These are phyloP conservation scores for Philonicus albiceps DNA, from an alignment of 2,888 invertebrate species.

Conservation along the genomic window DNA sequence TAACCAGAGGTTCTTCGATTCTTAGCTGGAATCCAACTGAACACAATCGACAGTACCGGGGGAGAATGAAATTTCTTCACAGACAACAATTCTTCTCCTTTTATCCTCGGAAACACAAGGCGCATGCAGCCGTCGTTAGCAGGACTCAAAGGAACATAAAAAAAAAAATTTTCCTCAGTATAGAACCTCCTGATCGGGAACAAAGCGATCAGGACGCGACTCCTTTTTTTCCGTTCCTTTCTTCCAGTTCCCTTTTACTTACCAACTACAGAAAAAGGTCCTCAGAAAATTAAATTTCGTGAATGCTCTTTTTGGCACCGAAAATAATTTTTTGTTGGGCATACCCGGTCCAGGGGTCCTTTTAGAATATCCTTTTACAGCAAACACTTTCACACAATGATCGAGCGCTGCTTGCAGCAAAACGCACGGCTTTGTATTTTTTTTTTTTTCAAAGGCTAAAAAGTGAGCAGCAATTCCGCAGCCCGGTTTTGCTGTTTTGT, in stretches of 20 bases:
- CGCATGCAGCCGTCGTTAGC: conserved; percentile 21
- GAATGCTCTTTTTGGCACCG: conserved; percentile 40
- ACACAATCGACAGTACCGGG: not conserved
- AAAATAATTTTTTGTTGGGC: conserved; percentile 1
- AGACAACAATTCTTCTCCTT: not conserved
- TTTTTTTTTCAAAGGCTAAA: not conserved
- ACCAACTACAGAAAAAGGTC: conserved; percentile 26
- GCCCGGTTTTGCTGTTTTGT: not conserved
- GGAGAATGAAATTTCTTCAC: conserved; percentile 33
- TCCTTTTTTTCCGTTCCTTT: not conserved
- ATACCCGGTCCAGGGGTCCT: not conserved
- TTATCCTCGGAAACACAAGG: conserved; percentile 25
- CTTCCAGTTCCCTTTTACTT: not conserved
- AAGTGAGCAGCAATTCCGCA: conserved; percentile 5
- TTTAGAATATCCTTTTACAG: conserved; percentile 42
- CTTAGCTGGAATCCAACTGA: not conserved
- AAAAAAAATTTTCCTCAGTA: conserved; percentile 1
- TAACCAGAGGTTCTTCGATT: not conserved
- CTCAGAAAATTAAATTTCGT: conserved; percentile 38
- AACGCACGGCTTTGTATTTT: not conserved
- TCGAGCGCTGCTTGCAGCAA: not conserved
- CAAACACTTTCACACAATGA: conserved; percentile 28
- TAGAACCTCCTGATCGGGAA: not conserved
- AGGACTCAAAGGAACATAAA: conserved; percentile 13
- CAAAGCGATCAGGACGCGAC: conserved; percentile 18